Base-by-base conservation (phyloP, 2,888 invertebrate genomes). In the Clanis bilineata region DNA sequence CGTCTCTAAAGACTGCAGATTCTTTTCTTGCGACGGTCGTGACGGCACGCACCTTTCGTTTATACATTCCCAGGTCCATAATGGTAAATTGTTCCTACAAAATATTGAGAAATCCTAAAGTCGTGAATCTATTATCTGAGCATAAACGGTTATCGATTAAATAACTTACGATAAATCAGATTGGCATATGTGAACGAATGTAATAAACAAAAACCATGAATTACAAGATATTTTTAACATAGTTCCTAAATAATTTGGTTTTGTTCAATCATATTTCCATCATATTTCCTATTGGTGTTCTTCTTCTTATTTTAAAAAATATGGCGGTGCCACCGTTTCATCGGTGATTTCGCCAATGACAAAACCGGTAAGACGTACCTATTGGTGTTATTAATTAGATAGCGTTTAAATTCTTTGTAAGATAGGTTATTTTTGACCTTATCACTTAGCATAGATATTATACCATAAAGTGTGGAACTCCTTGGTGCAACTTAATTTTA, bases 1-100 rank as follows among this genome's bases (percentile, higher is more conserved):
- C 23, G 95, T 95, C 62, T 94, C 92, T 67, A 96, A 85, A 10
- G 95, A 94, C 64, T 90, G 94, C 69, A 89, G 90, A 73, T 73
- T 83, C 68, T 62, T 70, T 23, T 76, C 74, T 39, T 81, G 71
- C 2, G 73, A 69, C 61, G 80, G 76, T 69, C 80, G 80, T 45
- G 75, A 63, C 12, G 95, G 94, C 62, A 95, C 93, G 88, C 96
- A 96, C 71, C 94, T 93, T 67, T 94, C 93, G 44, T 89, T 86
- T 57, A 94, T 92, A 79, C 96, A 96, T 59, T 94, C 93, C 94
- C 96, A 96, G n/a, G 94, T 95, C 96, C 96, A 96, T 54, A 95
- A 92, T 10, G 93, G 92, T 39, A 73, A 64, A 72, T 81, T 44
- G 59, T 64, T 76, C 63, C 93, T 93, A 51, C 28, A 57, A 64